Evolutionary conservation across 2,888 invertebrate species (phyloP).

Genomic region (Dicyrtoma fusca): DNA sequence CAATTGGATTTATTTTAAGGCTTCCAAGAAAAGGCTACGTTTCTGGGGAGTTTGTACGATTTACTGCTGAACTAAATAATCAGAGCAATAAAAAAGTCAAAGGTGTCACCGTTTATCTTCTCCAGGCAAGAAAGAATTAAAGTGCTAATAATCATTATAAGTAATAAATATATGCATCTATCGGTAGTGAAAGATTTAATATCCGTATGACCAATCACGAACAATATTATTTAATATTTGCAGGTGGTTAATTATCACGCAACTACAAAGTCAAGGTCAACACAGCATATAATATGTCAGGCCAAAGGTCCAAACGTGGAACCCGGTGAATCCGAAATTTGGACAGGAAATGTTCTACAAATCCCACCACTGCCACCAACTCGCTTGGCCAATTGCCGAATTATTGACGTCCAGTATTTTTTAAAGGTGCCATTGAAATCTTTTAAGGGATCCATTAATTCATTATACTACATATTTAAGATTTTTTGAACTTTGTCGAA

Average conservation of each 20-base stretch:
- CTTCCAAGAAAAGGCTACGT: conserved; percentile 36
- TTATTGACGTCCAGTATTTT: conserved; percentile 76
- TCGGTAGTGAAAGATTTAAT: not conserved
- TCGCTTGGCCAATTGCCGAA: conserved; percentile 73
- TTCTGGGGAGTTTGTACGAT: conserved; percentile 25
- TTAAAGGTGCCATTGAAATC: conserved; percentile 69
- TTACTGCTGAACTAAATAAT: conserved; percentile 31
- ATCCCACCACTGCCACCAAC: conserved; percentile 77
- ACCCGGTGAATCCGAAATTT: conserved; percentile 64
- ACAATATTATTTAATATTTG: not conserved
- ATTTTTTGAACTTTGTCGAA: too few species aligned
- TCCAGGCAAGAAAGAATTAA: conserved; percentile 25
- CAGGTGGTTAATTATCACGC: conserved; percentile 4
- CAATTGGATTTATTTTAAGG: conserved; percentile 28
- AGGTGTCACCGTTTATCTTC: not conserved
- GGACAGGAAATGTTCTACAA: conserved; percentile 66
- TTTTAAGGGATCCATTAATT: too few species aligned
- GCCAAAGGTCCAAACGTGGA: conserved; percentile 37
- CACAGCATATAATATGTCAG: not conserved
- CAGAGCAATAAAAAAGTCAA: conserved; percentile 27
- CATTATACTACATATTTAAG: too few species aligned
- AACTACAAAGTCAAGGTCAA: not conserved
- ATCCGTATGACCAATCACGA: too few species aligned
- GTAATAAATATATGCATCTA: not conserved
- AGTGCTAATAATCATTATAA: too few species aligned